These are phyloP conservation scores for Kryptolebias marmoratus DNA, from an alignment of 2,113 vertebrate species.

Conservation along the genomic window DNA sequence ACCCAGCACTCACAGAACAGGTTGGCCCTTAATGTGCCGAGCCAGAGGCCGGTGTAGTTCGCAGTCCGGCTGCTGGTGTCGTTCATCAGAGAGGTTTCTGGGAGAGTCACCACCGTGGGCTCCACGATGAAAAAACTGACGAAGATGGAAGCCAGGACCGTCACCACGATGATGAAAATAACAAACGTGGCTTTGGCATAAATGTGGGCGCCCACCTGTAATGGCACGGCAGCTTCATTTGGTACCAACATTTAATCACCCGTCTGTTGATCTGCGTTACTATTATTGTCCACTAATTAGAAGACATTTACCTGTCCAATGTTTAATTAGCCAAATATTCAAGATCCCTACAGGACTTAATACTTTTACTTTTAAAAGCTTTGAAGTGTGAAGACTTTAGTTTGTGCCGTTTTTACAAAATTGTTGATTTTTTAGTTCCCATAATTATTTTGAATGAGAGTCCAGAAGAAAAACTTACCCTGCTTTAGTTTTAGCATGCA, in stretches of 20 bases:
- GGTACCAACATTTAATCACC: neutral
- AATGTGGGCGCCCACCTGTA: constrained; percentile 84
- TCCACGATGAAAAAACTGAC: constrained; percentile 83
- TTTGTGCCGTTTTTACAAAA: too few relatives aligned
- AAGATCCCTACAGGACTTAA: too few relatives aligned
- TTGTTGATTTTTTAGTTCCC: too few relatives aligned
- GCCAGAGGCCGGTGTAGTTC: constrained; percentile 84
- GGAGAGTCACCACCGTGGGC: constrained; percentile 74
- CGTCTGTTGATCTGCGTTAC: neutral
- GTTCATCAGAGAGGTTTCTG: constrained; percentile 22
- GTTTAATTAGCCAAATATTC: too few relatives aligned
- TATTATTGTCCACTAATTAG: too few relatives aligned
- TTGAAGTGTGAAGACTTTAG: too few relatives aligned
- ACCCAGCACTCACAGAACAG: constrained; percentile 59
- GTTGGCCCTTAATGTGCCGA: constrained; percentile 81
- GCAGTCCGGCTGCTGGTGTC: constrained; percentile 1
- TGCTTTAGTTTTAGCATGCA: too few relatives aligned
- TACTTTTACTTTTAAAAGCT: too few relatives aligned
- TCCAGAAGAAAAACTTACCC: too few relatives aligned
- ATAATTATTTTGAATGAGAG: too few relatives aligned
- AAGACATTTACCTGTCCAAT: too few relatives aligned
- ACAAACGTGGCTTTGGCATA: constrained; percentile 89
- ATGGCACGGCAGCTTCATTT: constrained; percentile 19
- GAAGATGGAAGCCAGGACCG: constrained; percentile 81
- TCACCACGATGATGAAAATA: constrained; percentile 85